Conservation (phyloP, 2,888 invertebrate genomes). For the Metalampra italica region DNA sequence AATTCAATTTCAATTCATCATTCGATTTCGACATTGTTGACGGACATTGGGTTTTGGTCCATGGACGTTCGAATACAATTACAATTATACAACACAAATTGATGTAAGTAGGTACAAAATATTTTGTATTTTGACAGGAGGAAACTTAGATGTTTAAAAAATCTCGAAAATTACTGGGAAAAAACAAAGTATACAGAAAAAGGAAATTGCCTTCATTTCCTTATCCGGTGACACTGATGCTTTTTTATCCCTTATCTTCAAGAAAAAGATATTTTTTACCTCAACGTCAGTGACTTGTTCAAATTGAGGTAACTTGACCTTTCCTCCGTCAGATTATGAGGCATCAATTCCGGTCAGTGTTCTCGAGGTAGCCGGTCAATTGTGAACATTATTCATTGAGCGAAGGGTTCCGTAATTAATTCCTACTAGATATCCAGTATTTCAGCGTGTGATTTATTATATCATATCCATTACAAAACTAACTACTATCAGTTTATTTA, state of each 20-base stretch:
- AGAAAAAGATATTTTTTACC: constrained; percentile 9
- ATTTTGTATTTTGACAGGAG: not conserved
- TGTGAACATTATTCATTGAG: not conserved
- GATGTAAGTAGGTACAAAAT: no score
- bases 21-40: no score
- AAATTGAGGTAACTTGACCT: constrained; percentile 15
- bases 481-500: no score
- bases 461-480: no score
- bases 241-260: not conserved
- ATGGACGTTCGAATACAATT: no score
- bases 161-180: constrained; percentile 7
- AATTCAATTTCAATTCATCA: no score
- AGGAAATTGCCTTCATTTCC: constrained; percentile 15
- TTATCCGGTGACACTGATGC: constrained; percentile 2
- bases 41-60: no score
- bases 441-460: no score
- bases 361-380: not conserved
- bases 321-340: constrained; percentile 1
- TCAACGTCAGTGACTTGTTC: constrained; percentile 11
- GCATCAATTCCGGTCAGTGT: not conserved
- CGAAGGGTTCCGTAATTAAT: not conserved
- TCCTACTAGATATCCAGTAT: no score
- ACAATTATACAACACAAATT: no score
- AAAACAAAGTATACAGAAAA: not conserved
- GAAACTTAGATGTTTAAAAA: constrained; percentile 1